These are phyloP conservation scores for Tretioscincus oriximinensis DNA, from an alignment of 2,113 vertebrate species.

Conservation along the genomic window DNA sequence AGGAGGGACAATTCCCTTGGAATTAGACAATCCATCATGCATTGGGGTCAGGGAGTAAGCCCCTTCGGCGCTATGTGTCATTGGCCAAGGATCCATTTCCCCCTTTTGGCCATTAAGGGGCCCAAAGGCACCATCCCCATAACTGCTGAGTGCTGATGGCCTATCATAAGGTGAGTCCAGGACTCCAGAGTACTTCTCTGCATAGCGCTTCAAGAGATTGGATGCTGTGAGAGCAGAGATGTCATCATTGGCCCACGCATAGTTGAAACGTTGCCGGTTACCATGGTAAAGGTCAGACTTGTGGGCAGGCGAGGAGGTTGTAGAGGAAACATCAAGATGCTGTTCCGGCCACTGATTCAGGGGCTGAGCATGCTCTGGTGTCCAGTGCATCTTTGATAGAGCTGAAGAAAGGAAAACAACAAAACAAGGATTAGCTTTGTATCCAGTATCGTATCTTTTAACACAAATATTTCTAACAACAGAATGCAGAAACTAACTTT, in stretches of 20 bases:
- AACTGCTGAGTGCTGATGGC: conserved; percentile 71
- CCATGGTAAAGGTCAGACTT: conserved; percentile 86
- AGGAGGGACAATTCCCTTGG: conserved; percentile 68
- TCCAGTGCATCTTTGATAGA: conserved; percentile 99
- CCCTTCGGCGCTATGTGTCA: conserved; percentile 77
- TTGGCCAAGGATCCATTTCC: conserved; percentile 88
- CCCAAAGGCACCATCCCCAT: conserved; percentile 82
- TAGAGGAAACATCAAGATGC: conserved; percentile 97
- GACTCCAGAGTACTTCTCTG: conserved; percentile 93
- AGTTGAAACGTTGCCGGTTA: conserved; percentile 84
- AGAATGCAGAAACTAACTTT: neutral
- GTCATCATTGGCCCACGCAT: conserved; percentile 97
- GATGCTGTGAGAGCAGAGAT: conserved; percentile 95
- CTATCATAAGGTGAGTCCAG: conserved; percentile 90
- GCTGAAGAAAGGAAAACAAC: conserved; percentile 41
- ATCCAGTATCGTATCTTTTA: neutral
- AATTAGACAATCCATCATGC: conserved; percentile 80
- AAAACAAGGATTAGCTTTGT: neutral
- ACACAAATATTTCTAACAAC: neutral
- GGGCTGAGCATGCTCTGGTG: conserved; percentile 98
- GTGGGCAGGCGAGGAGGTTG: conserved; percentile 93
- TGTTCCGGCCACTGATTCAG: conserved; percentile 99
- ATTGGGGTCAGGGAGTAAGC: conserved; percentile 80
- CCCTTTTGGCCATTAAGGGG: conserved; percentile 83
- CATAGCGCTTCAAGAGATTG: conserved; percentile 95